Evolutionary conservation across 2,797 vertebrate species (phyloP).

Genomic region (Oryzias dopingdopingensis): DNA sequence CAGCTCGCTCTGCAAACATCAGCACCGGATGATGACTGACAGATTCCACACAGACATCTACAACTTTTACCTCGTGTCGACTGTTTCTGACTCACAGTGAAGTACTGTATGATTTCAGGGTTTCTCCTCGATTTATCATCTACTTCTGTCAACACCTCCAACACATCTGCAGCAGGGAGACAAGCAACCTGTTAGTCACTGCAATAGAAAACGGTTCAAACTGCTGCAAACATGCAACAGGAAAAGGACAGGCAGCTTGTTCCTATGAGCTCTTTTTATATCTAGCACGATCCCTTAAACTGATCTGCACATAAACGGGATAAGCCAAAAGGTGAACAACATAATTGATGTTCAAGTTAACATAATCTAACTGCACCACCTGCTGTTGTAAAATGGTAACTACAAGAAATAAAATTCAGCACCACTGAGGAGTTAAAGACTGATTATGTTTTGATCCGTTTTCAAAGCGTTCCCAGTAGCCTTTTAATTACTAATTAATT

Average conservation of each 20-base stretch:
- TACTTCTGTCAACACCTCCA: slow-evolving; percentile 94
- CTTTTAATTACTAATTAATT: too few relatives aligned
- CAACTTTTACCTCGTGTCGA: not conserved
- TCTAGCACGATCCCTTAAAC: too few relatives aligned
- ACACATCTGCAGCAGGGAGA: slow-evolving; percentile 78
- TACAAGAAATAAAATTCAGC: not conserved
- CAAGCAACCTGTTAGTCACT: too few relatives aligned
- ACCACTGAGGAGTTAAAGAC: not conserved
- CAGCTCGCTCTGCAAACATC: slow-evolving; percentile 83
- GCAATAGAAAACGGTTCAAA: slow-evolving; percentile 2
- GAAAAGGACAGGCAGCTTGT: not conserved
- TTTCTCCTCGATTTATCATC: slow-evolving; percentile 95
- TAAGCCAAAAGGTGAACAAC: too few relatives aligned
- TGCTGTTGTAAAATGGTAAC: not conserved
- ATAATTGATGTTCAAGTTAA: too few relatives aligned
- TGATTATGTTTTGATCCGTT: too few relatives aligned
- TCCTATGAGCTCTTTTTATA: too few relatives aligned
- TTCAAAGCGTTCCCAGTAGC: too few relatives aligned
- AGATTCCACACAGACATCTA: slow-evolving; percentile 1
- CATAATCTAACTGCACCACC: not conserved
- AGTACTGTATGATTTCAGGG: slow-evolving; percentile 95
- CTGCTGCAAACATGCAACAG: not conserved
- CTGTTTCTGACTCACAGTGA: slow-evolving; percentile 83
- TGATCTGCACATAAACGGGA: too few relatives aligned
- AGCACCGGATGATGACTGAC: slow-evolving; percentile 14